phyloP scores from a whole-genome alignment of 2,888 invertebrate species.

The Conops quadrifasciatus region DNA sequence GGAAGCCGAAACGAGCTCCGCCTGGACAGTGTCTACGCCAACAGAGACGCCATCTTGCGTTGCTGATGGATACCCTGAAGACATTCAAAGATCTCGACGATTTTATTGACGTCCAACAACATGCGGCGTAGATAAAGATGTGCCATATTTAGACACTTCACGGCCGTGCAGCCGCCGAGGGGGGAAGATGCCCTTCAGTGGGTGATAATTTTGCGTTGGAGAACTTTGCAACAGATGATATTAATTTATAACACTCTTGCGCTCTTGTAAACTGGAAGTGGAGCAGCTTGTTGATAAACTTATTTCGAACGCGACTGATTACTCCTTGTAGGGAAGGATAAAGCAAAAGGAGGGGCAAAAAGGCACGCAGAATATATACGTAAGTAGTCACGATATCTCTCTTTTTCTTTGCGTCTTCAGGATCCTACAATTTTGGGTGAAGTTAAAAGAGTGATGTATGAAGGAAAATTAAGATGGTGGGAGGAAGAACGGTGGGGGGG shows the following conservation, averaged over 20 bases:
- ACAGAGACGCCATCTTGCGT: conserved; percentile 23
- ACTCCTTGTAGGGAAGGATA: neutral
- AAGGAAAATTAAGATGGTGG: neutral
- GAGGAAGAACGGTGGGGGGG: too few relatives aligned
- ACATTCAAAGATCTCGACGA: conserved; percentile 66
- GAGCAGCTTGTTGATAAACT: too few relatives aligned
- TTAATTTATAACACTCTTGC: conserved; percentile 17
- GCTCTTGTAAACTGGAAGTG: too few relatives aligned
- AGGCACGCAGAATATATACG: neutral
- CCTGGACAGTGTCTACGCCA: neutral
- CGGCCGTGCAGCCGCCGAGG: neutral
- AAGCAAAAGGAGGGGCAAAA: too few relatives aligned
- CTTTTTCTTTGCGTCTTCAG: neutral
- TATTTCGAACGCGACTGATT: neutral
- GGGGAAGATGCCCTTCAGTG: neutral
- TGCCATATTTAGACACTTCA: conserved; percentile 22
- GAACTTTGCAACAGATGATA: conserved; percentile 20
- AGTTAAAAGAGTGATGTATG: neutral
- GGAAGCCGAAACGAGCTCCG: too few relatives aligned
- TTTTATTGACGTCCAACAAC: conserved; percentile 63
- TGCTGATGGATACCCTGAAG: conserved; percentile 64
- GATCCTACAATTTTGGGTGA: neutral
- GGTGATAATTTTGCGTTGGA: neutral
- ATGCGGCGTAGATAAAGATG: conserved; percentile 47
- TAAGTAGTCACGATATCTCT: neutral